Conservation (phyloP, 2,113 vertebrate species). For the Serilophus lunatus region DNA sequence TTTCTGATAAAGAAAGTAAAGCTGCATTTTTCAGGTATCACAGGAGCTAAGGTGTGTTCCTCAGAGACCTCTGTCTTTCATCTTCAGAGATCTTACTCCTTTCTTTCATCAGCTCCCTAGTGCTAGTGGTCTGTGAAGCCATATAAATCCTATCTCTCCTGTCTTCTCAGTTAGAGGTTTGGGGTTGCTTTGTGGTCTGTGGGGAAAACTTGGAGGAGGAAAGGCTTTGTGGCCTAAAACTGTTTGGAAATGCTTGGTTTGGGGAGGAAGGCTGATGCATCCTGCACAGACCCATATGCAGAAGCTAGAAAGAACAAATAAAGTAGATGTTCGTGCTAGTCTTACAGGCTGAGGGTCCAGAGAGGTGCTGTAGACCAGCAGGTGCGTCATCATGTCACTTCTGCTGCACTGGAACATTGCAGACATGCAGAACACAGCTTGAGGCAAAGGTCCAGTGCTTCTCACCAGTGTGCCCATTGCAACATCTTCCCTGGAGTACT, state of each 20-base stretch:
- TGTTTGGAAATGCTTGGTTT: neutral
- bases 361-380: neutral
- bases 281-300: neutral
- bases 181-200: neutral
- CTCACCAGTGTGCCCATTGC: neutral
- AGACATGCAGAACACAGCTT: neutral
- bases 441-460: neutral
- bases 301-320: neutral
- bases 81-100: neutral
- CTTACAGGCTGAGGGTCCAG: neutral
- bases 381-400: neutral
- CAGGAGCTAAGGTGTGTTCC: neutral
- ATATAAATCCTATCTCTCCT: neutral
- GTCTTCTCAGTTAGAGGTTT: neutral
- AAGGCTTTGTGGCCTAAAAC: neutral
- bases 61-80: neutral
- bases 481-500: neutral
- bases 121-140: neutral
- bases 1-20: neutral
- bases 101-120: neutral
- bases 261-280: neutral
- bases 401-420: neutral
- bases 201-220: neutral
- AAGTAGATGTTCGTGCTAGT: neutral
- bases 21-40: neutral